Base-by-base conservation (phyloP, 2,888 invertebrate genomes). In the Cinara cedri region DNA sequence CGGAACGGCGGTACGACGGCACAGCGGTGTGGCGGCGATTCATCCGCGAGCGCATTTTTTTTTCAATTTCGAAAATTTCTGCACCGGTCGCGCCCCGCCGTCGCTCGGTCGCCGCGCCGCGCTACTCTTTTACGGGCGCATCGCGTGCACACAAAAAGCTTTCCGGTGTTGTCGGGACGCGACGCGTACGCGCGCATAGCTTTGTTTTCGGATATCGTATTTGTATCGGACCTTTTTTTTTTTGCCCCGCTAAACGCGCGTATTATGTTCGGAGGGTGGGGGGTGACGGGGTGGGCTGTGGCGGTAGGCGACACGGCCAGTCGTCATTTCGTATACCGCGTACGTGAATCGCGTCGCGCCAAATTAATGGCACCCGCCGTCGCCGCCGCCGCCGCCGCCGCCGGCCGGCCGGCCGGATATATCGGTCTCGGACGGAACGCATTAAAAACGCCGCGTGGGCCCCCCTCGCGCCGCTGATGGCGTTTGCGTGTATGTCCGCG, bases 391-490 rank as follows among this genome's bases (percentile, higher is more conserved):
- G 46, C 21, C 21, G 24, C 13, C 51, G 68, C 51, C 14, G 26
- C 49, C 24, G n/a, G n/a, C n/a, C n/a, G n/a, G n/a, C 16, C 34
- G 34, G 34, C 6, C 72, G 55, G 16, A 65, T 34, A 55, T 75
- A 75, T 75, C 74, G 65, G 66, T 55, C 34, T 34, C 66, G 55
- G 24, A 57, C 76, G 14, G 76, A 66, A 76, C 57, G 66, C 76
- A 66, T 76, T 76, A 76, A 76, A n/a, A 76, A 76, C 76, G 19
- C 76, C 65, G 76, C 66, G 76, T 76, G 76, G 55, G 55, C 76
- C 66, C 57, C 76, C 62, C 57, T 55, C n/a, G 24, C 26, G 60
- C 63, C 16, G 74, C 66, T 76, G 76, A 76, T 76, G 76, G 76
- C 76, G 14, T 76, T 76, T 76, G 76, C 76, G 76, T 76, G 76